Percentiles rank a stretch among this genome's conserved stretches.
These are phyloP conservation scores for Eristalis intricaria DNA, from an alignment of 2,888 invertebrate species.

Conservation along the genomic window DNA sequence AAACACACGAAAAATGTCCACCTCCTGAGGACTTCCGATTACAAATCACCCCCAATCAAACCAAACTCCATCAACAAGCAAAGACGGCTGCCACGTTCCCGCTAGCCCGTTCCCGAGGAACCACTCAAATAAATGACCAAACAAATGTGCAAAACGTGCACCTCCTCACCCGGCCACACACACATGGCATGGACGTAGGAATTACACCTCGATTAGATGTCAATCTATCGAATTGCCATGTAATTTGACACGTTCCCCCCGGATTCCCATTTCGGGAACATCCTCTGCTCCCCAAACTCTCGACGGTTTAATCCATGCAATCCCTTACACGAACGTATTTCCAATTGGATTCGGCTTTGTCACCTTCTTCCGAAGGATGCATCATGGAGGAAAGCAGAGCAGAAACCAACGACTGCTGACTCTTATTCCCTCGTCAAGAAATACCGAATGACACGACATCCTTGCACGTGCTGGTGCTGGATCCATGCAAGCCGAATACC, in stretches of 20 bases:
- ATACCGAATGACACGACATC: neutral
- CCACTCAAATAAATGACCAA: slow-evolving; percentile 60
- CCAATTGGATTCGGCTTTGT: slow-evolving; percentile 68
- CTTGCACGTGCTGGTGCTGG: slow-evolving; percentile 19
- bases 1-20: too few species aligned
- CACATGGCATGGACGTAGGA: slow-evolving; percentile 43
- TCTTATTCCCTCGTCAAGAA: neutral
- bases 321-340: slow-evolving; percentile 59
- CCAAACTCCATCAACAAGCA: neutral
- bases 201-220: slow-evolving; percentile 66
- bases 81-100: neutral
- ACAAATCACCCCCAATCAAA: neutral
- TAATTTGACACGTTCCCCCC: slow-evolving; percentile 41
- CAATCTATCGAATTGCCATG: slow-evolving; percentile 60
- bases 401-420: slow-evolving; percentile 36
- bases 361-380: slow-evolving; percentile 37
- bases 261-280: slow-evolving; percentile 26
- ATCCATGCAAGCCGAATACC: too few species aligned
- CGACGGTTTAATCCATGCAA: slow-evolving; percentile 60
- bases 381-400: slow-evolving; percentile 8
- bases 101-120: neutral
- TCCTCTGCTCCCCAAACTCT: slow-evolving; percentile 16
- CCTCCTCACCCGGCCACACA: slow-evolving; percentile 7
- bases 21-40: neutral
- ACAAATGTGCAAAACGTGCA: slow-evolving; percentile 62